Evolutionary conservation across 2,888 invertebrate species (phyloP), one percentile per base, ranked within the genome.

Genomic region (Spisula subtruncata): DNA sequence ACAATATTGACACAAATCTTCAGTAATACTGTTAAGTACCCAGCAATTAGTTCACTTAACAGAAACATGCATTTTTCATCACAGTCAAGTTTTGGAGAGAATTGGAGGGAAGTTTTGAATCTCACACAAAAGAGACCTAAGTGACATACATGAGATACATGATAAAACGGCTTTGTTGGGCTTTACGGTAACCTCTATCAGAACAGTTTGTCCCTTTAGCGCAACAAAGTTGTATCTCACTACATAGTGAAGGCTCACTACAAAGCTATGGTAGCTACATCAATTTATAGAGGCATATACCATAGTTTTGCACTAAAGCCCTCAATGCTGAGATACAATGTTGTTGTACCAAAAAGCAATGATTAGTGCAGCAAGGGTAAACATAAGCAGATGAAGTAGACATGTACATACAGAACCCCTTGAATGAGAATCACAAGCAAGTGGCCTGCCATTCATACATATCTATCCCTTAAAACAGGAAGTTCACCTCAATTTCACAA

Each of bases 361-460:
- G n/a, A n/a, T n/a, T n/a, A n/a, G n/a, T n/a, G 60, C 60, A 12
- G 60, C 20, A 8, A 66, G 25, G n/a, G 10, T 25, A 25, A 66
- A 66, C 1, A 66, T 66, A n/a, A 25, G 6, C 60, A 25, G n/a
- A 16, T 51, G n/a, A 66, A 66, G 60, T 25, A 66, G 25, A 41
- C 8, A 41, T 8, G n/a, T n/a, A n/a, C n/a, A n/a, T n/a, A n/a
- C 41, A n/a, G 60, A 4, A 0, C 60, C 51, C 60, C n/a, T 66
- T 25, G 25, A 66, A 66, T 66, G 75, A 75, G 75, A 32, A 75
- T 29, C 29, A 32, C 85, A 86, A 41, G 48, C 85, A 86, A 41
- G 48, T 81, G 87, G 83, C 35, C 79, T 83, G 54, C 66, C 88
- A 90, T 90, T 90, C 88, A 90, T 90, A 90, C 86, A 90, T 90